Evolutionary conservation across 1,140 invertebrate genomes (phyloP), one percentile per base, ranked within the genome.

Genomic region (Sycobia sp.): DNA sequence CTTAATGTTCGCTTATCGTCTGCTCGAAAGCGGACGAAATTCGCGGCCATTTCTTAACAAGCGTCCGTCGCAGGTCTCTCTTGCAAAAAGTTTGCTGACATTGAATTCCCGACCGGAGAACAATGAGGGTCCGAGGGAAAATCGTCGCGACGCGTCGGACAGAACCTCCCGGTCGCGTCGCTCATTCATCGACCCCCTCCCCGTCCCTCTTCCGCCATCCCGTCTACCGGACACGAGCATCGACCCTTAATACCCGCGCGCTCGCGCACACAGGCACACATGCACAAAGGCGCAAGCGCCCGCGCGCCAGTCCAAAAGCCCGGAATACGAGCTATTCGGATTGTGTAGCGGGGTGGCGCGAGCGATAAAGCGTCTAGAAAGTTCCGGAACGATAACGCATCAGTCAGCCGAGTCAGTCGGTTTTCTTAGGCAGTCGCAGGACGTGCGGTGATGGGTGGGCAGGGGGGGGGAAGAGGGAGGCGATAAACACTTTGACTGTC

Each of bases 91-190:
- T 55, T 25, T 55, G 39, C 54, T 36, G 54, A 57, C 54, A 57
- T 57, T 57, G 54, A 57, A 57, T 57, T 57, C 41, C 25, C n/a
- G n/a, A 16, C 29, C 14, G 27, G 14, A 57, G 55, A 56, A 57
- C 44, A 47, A 58, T 47, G 43, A 47, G 44, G 9, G 14, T 25
- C 53, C n/a, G 22, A 0, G 43, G 27, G 53, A 55, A 55, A 29
- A 29, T 36, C 49, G 11, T 18, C 18, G n/a, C n/a, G n/a, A n/a
- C n/a, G 16, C 32, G n/a, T 7, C 14, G 18, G 49, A 34, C 20
- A 20, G 20, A 16, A 50, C 27, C n/a, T 5, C 20, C 25, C 22
- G 16, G 11, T 11, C 22, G n/a, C n/a, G n/a, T n/a, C n/a, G n/a
- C 25, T 20, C 46, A 55, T 55, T 55, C 38, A 55, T 55, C 38